Evolutionary conservation across 2,113 vertebrate species (phyloP), one percentile per base, ranked within the genome.

Genomic region (Prunella fulvescens): DNA sequence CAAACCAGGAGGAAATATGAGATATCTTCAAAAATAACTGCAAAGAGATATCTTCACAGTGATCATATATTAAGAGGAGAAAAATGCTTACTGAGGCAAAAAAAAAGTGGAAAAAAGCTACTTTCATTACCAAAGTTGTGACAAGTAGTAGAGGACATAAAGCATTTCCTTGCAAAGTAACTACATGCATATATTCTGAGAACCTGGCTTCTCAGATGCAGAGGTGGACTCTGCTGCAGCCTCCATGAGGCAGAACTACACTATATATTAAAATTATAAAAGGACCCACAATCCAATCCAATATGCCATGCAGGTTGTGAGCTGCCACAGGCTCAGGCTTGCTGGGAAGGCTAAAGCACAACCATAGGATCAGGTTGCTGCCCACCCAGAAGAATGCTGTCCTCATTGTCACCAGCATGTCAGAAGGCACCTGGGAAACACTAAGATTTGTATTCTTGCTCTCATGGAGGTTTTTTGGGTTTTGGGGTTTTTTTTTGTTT

Each of bases 151-250:
- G 51, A 73, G n/a, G 56, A 86, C 11, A 61, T 29, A 66, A 66
- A 88, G 8, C 10, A 25, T 48, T 66, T 33, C 19, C 39, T 76
- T 76, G 23, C 20, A 71, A 92, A 91, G 18, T 28, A 77, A 47
- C 14, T 28, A 7, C 3, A 7, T 25, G 19, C 45, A 15, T 20
- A 24, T 25, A 25, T 6, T 37, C 26, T 0, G 3, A 72, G 10
- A 76, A 18, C 8, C 17, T 76, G 35, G 11, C 23, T 39, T 33
- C 29, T 72, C 53, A 62, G 48, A 42, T 23, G 17, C 35, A 88
- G n/a, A 82, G 16, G 17, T 44, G 19, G 61, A n/a, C 23, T 3
- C 17, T 22, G 11, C 42, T 61, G 47, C n/a, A 85, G 31, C 5
- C 6, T 11, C 15, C 18, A 39, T 22, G 5, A 25, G 25, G 19